phyloP scores from a whole-genome alignment of 2,113 vertebrate species.

The Stegostoma tigrinum region DNA sequence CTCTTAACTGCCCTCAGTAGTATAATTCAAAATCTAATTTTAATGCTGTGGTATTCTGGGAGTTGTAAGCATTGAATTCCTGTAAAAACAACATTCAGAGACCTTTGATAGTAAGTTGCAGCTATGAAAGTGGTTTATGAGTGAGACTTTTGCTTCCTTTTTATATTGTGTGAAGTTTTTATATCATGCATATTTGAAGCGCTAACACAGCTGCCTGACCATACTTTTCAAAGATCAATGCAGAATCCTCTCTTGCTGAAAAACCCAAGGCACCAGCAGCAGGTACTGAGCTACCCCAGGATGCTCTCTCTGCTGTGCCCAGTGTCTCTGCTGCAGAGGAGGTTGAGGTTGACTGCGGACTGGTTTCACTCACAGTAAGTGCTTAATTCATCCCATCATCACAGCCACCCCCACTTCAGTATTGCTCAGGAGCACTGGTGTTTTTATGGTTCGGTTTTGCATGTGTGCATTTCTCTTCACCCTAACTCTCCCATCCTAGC shows the following conservation, averaged over 20 bases:
- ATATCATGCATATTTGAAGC: not conserved
- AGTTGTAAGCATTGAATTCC: not conserved
- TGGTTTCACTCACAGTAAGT: not conserved
- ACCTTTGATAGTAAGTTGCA: not conserved
- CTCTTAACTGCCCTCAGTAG: no score
- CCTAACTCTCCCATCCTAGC: not conserved
- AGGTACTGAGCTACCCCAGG: constrained; percentile 43
- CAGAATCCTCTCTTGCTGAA: constrained; percentile 53
- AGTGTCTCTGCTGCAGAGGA: constrained; percentile 56
- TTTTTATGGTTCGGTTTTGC: not conserved
- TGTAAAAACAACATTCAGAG: not conserved
- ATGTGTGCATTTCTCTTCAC: not conserved
- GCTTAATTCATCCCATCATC: not conserved
- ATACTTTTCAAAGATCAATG: constrained; percentile 53
- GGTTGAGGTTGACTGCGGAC: constrained; percentile 52
- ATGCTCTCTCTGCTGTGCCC: constrained; percentile 43
- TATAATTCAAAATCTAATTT: not conserved
- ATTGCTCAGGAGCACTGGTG: not conserved
- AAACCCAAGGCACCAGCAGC: constrained; percentile 46
- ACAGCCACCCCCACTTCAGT: not conserved
- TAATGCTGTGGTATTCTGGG: not conserved
- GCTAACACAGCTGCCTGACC: not conserved
- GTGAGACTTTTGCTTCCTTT: not conserved
- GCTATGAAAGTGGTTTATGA: not conserved
- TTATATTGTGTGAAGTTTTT: not conserved